Evolutionary conservation across 2,113 vertebrate species (phyloP).

Genomic region (Amblyornis subalaris): DNA sequence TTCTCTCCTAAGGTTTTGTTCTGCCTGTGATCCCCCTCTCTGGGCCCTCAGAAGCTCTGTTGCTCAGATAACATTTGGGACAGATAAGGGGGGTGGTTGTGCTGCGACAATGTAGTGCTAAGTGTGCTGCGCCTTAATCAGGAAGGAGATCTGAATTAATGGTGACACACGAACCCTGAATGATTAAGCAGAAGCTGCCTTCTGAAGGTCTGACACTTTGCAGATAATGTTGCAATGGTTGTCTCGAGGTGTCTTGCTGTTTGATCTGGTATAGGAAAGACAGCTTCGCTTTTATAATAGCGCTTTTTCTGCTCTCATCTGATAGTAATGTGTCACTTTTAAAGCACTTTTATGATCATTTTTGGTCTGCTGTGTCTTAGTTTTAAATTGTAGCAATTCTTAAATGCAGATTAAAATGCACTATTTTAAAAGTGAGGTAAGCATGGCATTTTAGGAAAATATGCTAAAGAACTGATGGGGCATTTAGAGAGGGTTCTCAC

Average conservation of each 20-base stretch:
- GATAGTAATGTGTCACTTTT: neutral
- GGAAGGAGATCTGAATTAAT: slow-evolving; percentile 5
- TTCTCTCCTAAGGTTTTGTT: neutral
- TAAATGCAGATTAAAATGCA: neutral
- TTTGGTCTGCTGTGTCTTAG: neutral
- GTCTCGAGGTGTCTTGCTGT: neutral
- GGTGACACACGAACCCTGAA: neutral
- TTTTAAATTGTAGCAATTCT: neutral
- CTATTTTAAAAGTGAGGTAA: neutral
- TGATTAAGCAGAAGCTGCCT: neutral
- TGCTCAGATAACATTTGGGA: neutral
- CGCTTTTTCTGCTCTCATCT: neutral
- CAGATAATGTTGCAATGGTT: neutral
- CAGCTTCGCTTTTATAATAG: neutral
- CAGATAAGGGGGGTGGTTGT: neutral
- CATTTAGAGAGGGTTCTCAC: neutral
- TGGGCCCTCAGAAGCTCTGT: neutral
- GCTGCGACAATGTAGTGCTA: neutral
- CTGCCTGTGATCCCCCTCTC: neutral
- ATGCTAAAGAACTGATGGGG: neutral
- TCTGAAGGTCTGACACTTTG: neutral
- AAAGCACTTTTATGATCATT: neutral
- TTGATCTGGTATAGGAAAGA: neutral
- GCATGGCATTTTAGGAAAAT: neutral
- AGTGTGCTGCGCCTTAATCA: neutral